Evolutionary conservation across 2,888 invertebrate species (phyloP).

Genomic region (Marasmarcha lunaedactyla): DNA sequence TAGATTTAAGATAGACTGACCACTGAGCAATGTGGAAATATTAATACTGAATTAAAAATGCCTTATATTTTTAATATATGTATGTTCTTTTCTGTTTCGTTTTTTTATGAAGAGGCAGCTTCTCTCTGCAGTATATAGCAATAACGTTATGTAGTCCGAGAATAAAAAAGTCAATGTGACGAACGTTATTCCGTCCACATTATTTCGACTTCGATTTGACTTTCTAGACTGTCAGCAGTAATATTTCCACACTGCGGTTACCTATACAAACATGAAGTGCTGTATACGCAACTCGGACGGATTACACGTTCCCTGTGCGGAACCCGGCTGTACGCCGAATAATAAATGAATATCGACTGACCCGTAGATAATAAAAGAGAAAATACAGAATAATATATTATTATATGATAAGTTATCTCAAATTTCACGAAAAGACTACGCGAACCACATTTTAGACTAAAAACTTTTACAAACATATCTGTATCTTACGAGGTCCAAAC

Average conservation of each 20-base stretch:
- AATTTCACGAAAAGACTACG: conserved; percentile 67
- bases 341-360: conserved; percentile 56
- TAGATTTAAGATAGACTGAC: conserved; percentile 52
- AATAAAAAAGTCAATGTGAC: no score
- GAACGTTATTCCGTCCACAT: conserved; percentile 49
- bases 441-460: conserved; percentile 53
- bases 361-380: conserved; percentile 51
- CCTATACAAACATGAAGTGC: background rate
- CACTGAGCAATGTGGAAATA: conserved; percentile 41
- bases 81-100: no score
- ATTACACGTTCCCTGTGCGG: no score
- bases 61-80: background rate
- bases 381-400: conserved; percentile 48
- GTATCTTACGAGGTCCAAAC: conserved; percentile 47
- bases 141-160: no score
- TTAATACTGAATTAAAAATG: conserved; percentile 13
- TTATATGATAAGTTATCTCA: conserved; percentile 63
- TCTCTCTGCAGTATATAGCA: no score
- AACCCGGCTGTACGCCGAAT: background rate
- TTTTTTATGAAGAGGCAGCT: no score
- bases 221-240: conserved; percentile 19
- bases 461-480: conserved; percentile 64
- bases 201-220: conserved; percentile 44
- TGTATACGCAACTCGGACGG: background rate
- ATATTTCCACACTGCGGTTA: conserved; percentile 40